Evolutionary conservation across 2,113 vertebrate species (phyloP).

Genomic region (Spea bombifrons): DNA sequence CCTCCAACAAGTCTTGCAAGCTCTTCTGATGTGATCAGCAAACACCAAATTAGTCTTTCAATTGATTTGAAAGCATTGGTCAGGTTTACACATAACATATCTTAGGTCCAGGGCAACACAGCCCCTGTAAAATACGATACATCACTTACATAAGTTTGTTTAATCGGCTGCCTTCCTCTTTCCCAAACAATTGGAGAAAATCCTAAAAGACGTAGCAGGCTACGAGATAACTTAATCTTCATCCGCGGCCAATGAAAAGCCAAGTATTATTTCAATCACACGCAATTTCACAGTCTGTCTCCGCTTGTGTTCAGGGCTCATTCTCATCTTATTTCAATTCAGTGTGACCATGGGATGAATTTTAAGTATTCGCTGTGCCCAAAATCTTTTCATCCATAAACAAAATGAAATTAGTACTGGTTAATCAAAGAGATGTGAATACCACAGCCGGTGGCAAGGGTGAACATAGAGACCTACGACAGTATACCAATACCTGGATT

Average conservation of each 20-base stretch:
- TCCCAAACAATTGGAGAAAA: no score
- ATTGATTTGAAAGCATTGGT: no score
- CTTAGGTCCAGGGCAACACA: no score
- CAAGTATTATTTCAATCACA: constrained; percentile 57
- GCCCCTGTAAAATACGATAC: no score
- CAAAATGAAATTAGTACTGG: constrained; percentile 40
- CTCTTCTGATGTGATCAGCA: no score
- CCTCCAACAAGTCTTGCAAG: no score
- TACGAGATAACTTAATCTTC: constrained; percentile 51
- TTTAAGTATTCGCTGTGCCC: constrained; percentile 68
- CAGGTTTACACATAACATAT: no score
- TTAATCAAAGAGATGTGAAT: constrained; percentile 25
- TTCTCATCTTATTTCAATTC: constrained; percentile 69
- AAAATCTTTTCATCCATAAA: constrained; percentile 41
- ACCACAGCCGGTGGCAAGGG: not conserved
- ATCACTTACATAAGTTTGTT: no score
- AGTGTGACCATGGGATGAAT: constrained; percentile 70
- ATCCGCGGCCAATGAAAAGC: constrained; percentile 54
- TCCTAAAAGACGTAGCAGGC: constrained; percentile 9
- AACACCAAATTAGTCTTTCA: no score
- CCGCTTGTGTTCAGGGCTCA: constrained; percentile 61
- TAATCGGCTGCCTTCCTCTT: no score
- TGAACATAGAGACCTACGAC: not conserved
- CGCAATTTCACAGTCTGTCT: constrained; percentile 71
- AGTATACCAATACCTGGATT: not conserved